Conservation (phyloP, 1,140 invertebrate genomes). For the Meteorus sp. region DNA sequence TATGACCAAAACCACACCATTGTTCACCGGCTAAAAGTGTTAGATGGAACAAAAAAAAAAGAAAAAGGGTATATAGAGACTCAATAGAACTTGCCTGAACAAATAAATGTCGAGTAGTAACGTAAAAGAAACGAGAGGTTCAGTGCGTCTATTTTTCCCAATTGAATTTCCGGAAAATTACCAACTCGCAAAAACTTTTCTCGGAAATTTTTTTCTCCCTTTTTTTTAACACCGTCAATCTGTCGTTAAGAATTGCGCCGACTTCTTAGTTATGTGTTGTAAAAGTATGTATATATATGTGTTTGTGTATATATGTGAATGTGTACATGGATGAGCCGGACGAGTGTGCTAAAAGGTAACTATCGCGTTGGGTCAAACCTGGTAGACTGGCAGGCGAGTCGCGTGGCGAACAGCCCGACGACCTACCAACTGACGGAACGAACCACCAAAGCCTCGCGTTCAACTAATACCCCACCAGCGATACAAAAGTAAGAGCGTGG, state of each 20-base stretch:
- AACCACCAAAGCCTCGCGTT: slow-evolving; percentile 19
- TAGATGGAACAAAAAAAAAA: background rate
- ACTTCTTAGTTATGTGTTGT: no score
- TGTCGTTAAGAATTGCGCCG: no score
- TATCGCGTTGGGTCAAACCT: slow-evolving; percentile 19
- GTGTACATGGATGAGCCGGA: background rate
- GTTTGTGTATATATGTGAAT: background rate
- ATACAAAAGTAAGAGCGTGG: slow-evolving; percentile 46
- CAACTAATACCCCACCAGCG: slow-evolving; percentile 38
- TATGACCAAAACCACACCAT: background rate
- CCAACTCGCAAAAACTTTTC: background rate
- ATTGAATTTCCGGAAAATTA: background rate
- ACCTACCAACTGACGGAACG: slow-evolving; percentile 24
- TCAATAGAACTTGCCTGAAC: background rate
- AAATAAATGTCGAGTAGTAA: background rate
- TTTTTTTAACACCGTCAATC: no score
- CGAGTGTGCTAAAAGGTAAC: slow-evolving; percentile 5
- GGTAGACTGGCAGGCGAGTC: slow-evolving; percentile 45
- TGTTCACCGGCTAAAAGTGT: no score
- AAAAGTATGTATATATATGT: no score
- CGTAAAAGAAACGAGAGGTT: background rate
- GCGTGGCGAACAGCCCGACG: slow-evolving; percentile 39
- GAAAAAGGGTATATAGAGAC: background rate
- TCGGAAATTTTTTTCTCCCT: background rate
- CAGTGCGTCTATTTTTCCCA: background rate